Base-by-base conservation (phyloP, 2,113 vertebrate species). In the Percina caprodes region DNA sequence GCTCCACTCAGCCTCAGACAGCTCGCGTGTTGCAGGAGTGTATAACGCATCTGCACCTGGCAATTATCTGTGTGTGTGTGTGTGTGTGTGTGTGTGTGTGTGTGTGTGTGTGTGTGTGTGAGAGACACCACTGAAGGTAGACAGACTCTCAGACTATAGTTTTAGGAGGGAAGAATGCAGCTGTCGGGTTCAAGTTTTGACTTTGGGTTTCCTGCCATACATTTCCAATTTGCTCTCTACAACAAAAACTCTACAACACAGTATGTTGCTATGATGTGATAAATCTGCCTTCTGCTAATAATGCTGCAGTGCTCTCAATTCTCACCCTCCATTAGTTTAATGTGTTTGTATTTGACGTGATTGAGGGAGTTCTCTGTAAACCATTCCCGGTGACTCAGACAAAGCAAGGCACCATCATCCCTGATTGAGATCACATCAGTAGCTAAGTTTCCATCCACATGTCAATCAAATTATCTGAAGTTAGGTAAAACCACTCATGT, bases 41-140 rank as follows among this genome's bases (percentile, higher is more conserved):
- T 55, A 42, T 48, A 39, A 70, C 55, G 46, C 46, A 77, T 56
- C 79, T 69, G 33, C 68, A 73, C 69, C 76, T 80, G 59, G 52
- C 59, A 30, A 48, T 48, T 21, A 69, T 55, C 11, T 76, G 51
- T 77, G 55, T 58, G 24, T 77, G 55, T 59, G 55, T 68, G 45
- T 51, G 55, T 58, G n/a, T 58, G 14, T 75, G 46, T 79, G 51
- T 54, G 54, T 62, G 24, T 77, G 55, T 58, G 61, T 61, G 45
- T 67, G 60, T 49, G 55, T 62, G 24, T 51, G 21, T 74, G 54
- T 79, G 49, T 71, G 61, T 72, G 54, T 55, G 23, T 73, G 61
- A 48, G 62, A 73, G 68, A 59, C 61, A 9, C 70, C 13, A 58
- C 56, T 67, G 35, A 61, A 46, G n/a, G 49, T 18, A 23, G 59